Evolutionary conservation across 2,888 invertebrate species (phyloP).

Genomic region (Torymus aiolomorphi): DNA sequence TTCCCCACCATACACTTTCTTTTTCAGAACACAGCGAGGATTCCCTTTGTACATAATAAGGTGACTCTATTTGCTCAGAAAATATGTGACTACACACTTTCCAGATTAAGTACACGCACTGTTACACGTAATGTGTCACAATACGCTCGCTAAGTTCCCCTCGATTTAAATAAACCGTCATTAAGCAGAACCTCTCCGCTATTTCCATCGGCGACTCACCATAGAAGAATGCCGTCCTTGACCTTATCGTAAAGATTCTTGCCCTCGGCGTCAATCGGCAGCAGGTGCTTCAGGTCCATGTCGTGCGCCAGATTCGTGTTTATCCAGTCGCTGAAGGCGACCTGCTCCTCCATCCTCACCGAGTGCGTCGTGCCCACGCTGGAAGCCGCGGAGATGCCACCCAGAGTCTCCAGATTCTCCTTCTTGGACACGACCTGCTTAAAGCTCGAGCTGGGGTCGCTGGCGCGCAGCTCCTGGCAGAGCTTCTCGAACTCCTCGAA

Average conservation of each 20-base stretch:
- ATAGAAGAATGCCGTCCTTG: conserved; percentile 95
- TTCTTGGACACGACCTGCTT: conserved; percentile 94
- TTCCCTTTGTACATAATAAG: no score
- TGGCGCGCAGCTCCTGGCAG: conserved; percentile 90
- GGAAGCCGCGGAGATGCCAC: conserved; percentile 95
- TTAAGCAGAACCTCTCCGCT: no score
- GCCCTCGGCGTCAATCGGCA: conserved; percentile 95
- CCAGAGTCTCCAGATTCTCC: conserved; percentile 93
- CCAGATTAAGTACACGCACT: no score
- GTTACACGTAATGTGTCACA: no score
- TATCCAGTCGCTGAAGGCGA: conserved; percentile 99
- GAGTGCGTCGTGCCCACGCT: conserved; percentile 98
- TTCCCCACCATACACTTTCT: no score
- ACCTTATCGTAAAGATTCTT: conserved; percentile 94
- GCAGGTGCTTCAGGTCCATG: conserved; percentile 90
- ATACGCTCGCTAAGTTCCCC: no score
- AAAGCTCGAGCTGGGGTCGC: conserved; percentile 94
- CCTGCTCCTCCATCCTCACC: conserved; percentile 94
- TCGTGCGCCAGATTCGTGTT: conserved; percentile 94
- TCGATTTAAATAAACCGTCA: no score
- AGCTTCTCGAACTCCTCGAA: conserved; percentile 94
- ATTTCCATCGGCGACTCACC: conserved; percentile 78
- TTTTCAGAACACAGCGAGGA: no score
- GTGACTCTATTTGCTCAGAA: no score
- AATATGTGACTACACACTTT: no score